Percentiles rank a stretch among this genome's conserved stretches.
phyloP scores from a whole-genome alignment of 2,888 invertebrate genomes.

The Craniophora ligustri region DNA sequence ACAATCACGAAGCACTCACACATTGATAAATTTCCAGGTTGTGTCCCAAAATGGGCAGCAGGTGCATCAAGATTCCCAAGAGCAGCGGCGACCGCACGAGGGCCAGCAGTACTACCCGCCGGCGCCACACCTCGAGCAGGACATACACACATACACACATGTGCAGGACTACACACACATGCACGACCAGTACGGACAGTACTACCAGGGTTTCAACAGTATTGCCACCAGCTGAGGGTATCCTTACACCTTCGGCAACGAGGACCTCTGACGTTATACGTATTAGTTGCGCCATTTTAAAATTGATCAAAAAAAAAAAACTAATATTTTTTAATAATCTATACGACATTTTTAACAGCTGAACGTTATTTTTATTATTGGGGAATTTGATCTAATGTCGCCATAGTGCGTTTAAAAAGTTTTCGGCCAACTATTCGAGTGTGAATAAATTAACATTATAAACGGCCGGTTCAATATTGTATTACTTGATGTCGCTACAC shows the following conservation, averaged over 20 bases:
- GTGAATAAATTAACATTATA: conserved; percentile 9
- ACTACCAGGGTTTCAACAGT: conserved; percentile 67
- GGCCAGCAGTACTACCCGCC: conserved; percentile 70
- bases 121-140: conserved; percentile 24
- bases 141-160: conserved; percentile 27
- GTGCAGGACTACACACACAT: conserved; percentile 37
- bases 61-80: conserved; percentile 59
- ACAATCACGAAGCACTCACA: background rate
- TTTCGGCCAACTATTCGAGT: conserved; percentile 18
- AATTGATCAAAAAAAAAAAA: no score
- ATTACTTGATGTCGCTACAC: conserved; percentile 39
- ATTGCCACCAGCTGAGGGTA: conserved; percentile 74
- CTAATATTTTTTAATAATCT: no score
- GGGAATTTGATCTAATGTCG: no score
- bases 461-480: conserved; percentile 10
- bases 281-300: no score
- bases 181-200: conserved; percentile 64
- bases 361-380: no score
- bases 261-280: conserved; percentile 28
- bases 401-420: no score
- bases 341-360: no score
- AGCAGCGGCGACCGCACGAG: conserved; percentile 53
- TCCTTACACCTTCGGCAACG: conserved; percentile 33
- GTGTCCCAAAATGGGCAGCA: conserved; percentile 44
- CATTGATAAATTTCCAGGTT: conserved; percentile 16